Evolutionary conservation across 2,888 invertebrate species (phyloP), one percentile per base, ranked within the genome.

Genomic region (Pilophorus perplexus): DNA sequence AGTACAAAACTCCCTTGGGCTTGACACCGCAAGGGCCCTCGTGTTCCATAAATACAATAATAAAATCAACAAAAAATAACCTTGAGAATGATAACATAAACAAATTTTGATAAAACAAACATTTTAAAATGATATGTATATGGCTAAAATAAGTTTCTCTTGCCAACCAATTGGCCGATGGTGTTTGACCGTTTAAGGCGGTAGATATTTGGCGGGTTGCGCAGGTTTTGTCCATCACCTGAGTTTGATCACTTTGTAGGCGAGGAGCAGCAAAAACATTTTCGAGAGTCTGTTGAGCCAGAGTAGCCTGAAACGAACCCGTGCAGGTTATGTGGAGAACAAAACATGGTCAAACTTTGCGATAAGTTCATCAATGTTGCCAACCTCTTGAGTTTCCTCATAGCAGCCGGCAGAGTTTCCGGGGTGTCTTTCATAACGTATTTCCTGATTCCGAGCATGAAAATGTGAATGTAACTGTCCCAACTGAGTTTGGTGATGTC

Each of bases 391-490:
- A 89, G 77, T 75, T 87, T 87, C 64, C 78, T 81, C 72, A 84
- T 80, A 0, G 89, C 88, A 10, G 78, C 78, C 0, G 82, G 82
- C 69, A 90, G 74, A 6, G 85, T 85, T 6, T 84, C 83, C 0
- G 84, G 77, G 16, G 83, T 82, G 72, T 93, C 93, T 73, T 90
- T 90, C 16, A 93, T 77, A n/a, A 92, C 83, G 73, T 84, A 93
- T 70, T 85, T 84, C 66, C 93, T 82, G 44, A 93, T 90, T 0
- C 94, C 95, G 71, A 90, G 79, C 78, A 91, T 85, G 73, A 93
- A 94, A 8, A 85, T 82, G 28, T 87, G 85, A 16, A 93, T 82
- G 73, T 93, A 95, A 0, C 82, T 77, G 52, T 89, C 85, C 89
- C 94, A 95, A 71, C 87, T 80, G 67, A 93, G 80, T 3, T 80